Base-by-base conservation (phyloP, 2,888 invertebrate species). In the Onchidella celtica region DNA sequence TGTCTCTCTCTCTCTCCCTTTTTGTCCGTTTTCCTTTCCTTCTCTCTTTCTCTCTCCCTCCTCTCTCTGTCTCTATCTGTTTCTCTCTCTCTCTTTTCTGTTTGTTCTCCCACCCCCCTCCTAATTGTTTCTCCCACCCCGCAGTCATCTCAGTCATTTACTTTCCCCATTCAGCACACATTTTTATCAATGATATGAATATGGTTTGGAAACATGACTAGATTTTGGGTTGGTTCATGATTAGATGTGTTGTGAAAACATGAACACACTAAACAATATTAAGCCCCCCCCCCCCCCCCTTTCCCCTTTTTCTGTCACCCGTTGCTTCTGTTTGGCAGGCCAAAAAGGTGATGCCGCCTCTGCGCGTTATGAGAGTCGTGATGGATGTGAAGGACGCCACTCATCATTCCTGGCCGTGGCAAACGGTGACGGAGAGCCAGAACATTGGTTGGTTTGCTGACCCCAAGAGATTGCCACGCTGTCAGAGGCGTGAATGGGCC, bases 391-490 rank as follows among this genome's bases (percentile, higher is more conserved):
- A 29, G 14, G 80, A 74, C 29, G 3, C 57, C 17, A 59, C 11
- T 0, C 65, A 66, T n/a, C 76, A 63, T 36, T 47, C 68, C 3
- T 73, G 81, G 61, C 6, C 47, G 1, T 34, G 34, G 47, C 74
- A 75, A 24, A 63, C 75, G 14, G 59, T 47, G 38, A 74, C 24
- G 9, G 68, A 69, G n/a, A 69, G 76, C 27, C 76, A 69, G 21
- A 36, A 9, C 29, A 81, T 75, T 47, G 81, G 70, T 3, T 63
- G 68, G 70, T 81, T 81, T 27, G 75, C 81, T 29, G 75, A 81
- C 57, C 72, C 72, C 47, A 69, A 38, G 34, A 32, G 73, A 14
- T 29, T 61, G 14, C 79, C 65, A 3, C 24, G 24, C 0, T 79
- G 79, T 32, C 14, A 2, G 29, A 32, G 47, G 1, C 40, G 79